Base-by-base conservation (phyloP, 2,113 vertebrate species). In the Phycodurus eques region DNA sequence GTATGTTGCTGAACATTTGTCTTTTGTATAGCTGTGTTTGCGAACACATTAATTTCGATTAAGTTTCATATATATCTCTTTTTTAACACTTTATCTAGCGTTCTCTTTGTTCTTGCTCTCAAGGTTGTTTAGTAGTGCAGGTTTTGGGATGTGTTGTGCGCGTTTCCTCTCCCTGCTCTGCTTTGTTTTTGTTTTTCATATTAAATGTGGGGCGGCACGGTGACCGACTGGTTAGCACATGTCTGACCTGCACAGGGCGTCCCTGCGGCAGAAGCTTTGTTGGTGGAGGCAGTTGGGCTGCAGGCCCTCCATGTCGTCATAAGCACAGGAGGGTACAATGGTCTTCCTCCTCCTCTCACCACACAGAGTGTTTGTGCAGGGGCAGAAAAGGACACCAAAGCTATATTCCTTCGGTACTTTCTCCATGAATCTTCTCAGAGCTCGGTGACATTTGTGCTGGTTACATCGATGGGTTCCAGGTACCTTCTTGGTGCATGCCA, bases 281-380 rank as follows among this genome's bases (percentile, higher is more conserved):
- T 97, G 93, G 51, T 93, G 84, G 72, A 99, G 93, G 81, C 97
- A 99, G 83, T 96, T 98, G 8, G 93, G 93, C 49, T 93, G 92
- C 8, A 73, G 43, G 6, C 73, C 84, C 2, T 91, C 93, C 65
- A 75, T 87, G 1, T 93, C 84, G 51, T 95, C 94, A 82, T 95
- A 97, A 20, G 96, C 96, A 57, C 98, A 99, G 68, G 94, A 92
- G 0, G 98, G 97, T 20, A 97, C 98, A 3, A 99, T 98, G 86
- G 96, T 97, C 83, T 98, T 95, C 74, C 95, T 94, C 33, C 96
- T 88, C 43, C 98, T 94, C 84, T 96, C 95, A 2, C 95, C 96
- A 47, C 98, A 99, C 79, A 93, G 65, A 17, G 88, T 88, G 85
- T 98, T 94, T 0, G 92, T 86, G 44, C 98, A 99, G 0, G 95